These are phyloP conservation scores for Panthera leo DNA, from an alignment of 2,113 vertebrate species.

Conservation along the genomic window DNA sequence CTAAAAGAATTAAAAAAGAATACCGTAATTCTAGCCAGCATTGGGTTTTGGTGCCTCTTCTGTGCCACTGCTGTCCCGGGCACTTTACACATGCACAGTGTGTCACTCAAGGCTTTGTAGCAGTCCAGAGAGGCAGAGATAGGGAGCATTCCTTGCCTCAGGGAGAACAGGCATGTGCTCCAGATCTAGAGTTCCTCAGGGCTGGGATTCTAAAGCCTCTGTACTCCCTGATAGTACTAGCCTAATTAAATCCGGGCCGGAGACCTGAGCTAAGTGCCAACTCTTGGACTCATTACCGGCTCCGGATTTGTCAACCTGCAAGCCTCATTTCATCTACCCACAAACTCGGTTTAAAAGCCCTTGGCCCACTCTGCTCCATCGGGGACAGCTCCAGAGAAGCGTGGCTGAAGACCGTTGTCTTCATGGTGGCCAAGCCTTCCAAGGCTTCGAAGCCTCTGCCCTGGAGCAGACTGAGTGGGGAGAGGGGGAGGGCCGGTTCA, in stretches of 20 bases:
- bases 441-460: too few species aligned
- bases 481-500: neutral
- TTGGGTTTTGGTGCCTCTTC: neutral
- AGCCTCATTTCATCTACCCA: neutral
- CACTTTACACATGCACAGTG: accelerated
- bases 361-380: neutral
- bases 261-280: neutral
- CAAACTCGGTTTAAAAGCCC: neutral
- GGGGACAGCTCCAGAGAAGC: neutral
- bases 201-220: neutral
- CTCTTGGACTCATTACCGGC: neutral
- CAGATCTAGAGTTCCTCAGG: neutral
- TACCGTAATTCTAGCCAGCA: neutral
- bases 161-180: too few species aligned
- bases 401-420: neutral
- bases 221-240: neutral
- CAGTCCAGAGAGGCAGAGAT: neutral
- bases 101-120: neutral
- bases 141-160: neutral
- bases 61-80: neutral
- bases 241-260: neutral
- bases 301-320: neutral
- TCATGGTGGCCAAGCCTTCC: neutral
- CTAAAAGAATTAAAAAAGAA: neutral
- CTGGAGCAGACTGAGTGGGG: too few species aligned